Evolutionary conservation across 2,113 vertebrate genomes (phyloP), one percentile per base, ranked within the genome.

Genomic region (Saimiri boliviensis): DNA sequence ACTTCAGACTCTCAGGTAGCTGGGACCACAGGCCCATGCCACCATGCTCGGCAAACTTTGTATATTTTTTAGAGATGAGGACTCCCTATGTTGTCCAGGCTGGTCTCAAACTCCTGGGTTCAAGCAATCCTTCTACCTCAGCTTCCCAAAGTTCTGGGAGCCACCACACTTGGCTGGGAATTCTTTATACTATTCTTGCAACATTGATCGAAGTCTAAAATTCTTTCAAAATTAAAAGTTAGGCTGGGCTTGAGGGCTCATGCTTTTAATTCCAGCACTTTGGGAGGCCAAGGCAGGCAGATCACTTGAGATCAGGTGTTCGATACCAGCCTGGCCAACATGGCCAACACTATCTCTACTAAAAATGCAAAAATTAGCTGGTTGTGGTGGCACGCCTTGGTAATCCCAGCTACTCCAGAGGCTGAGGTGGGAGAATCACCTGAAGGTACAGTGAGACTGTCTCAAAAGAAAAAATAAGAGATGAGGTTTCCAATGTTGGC

Each of bases 131-230:
- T 68, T 13, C 32, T 14, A 35, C 63, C 32, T 35, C 63, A 32
- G 14, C 27, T 6, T 68, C 63, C 32, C 32, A 68, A 68, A 68
- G 63, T 35, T 35, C 63, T 68, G 63, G 30, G 32, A 35, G 63
- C 32, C 63, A 68, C 13, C 32, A 35, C 32, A 17, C 63, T 30
- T 68, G 63, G 32, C 63, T 68, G 14, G 32, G 30, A 45, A 83
- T 77, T 92, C 9, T 86, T 90, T 86, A 40, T 90, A 52, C 81
- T 96, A 80, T 63, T 81, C 42, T 71, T 85, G 30, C 63, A 93
- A 60, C 71, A 63, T 86, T 80, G 68, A 35, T 52, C 56, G 63
- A 52, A 13, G 35, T 49, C 45, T 81, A 54, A 12, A 83, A 45
- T 92, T 88, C 74, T 66, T 87, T 82, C 56, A 79, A 89, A 79